Evolutionary conservation across 1,140 invertebrate species (phyloP).

Genomic region (Coenobita brevimanus): DNA sequence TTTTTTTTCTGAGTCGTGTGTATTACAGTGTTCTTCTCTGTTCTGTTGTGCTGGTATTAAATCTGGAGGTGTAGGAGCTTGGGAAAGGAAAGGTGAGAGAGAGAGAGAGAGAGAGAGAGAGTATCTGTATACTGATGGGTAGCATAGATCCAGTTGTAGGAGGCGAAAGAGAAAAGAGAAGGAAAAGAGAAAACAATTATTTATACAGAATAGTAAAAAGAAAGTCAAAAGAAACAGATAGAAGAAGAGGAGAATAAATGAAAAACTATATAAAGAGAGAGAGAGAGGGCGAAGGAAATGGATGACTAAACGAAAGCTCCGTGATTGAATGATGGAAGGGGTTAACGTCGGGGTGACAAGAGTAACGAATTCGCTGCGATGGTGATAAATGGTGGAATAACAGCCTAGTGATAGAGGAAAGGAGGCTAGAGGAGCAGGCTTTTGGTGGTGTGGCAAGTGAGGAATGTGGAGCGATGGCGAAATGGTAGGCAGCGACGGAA

Average conservation of each 20-base stretch:
- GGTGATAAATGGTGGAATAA: too few species aligned
- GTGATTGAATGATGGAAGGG: not conserved
- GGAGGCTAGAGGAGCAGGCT: too few species aligned
- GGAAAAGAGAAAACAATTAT: not conserved
- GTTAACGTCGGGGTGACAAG: not conserved
- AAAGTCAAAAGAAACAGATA: not conserved
- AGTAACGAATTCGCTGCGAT: too few species aligned
- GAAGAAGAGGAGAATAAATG: not conserved
- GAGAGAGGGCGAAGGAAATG: not conserved
- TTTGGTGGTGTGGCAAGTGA: too few species aligned
- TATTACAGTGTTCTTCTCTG: conserved; percentile 53
- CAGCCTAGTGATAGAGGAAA: too few species aligned
- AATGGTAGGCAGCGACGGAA: too few species aligned
- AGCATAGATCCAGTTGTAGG: not conserved
- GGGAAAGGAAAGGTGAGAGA: not conserved
- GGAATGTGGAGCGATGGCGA: too few species aligned
- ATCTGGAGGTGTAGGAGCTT: not conserved
- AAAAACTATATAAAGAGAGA: not conserved
- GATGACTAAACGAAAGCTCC: not conserved
- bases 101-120: too few species aligned
- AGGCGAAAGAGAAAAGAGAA: not conserved
- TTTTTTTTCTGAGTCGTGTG: conserved; percentile 42
- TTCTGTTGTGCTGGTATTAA: conserved; percentile 45
- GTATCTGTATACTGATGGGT: not conserved
- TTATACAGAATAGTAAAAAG: not conserved